A percentile compares a stretch with the other conserved stretches of the same genome.
phyloP scores from a whole-genome alignment of 2,113 vertebrate genomes.

The Caloenas nicobarica region DNA sequence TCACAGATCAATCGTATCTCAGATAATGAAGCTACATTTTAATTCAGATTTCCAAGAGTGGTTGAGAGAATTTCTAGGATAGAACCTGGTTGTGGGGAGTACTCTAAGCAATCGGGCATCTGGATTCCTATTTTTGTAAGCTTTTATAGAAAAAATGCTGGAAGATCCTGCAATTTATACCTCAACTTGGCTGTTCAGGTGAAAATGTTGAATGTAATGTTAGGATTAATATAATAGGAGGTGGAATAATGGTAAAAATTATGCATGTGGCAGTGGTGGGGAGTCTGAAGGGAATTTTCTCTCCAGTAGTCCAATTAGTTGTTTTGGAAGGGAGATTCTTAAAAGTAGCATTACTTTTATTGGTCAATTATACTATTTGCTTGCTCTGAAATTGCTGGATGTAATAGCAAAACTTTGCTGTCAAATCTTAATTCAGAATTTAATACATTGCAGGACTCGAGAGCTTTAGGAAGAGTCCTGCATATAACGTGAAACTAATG shows the following conservation, averaged over 20 bases:
- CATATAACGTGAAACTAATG: background rate
- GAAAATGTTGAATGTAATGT: background rate
- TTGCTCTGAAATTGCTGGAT: background rate
- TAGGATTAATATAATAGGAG: background rate
- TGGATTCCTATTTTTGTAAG: background rate
- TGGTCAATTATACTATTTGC: background rate
- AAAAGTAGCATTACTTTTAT: background rate
- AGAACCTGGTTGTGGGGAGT: background rate
- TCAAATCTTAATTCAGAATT: background rate
- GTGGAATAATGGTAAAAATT: background rate
- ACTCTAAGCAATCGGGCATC: rapidly evolving
- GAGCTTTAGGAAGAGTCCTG: background rate
- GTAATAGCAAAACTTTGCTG: background rate
- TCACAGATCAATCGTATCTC: background rate
- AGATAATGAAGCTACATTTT: background rate
- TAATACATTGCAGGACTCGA: background rate
- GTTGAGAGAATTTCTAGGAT: background rate
- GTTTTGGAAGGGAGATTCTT: background rate
- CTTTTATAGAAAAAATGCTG: background rate
- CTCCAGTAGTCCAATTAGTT: background rate
- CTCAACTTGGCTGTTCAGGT: background rate
- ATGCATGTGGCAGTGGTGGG: background rate
- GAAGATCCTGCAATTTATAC: background rate
- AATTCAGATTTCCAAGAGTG: background rate
- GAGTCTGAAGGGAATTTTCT: background rate